Conservation (phyloP, 2,888 invertebrate species). For the Eutolmus rufibarbis region DNA sequence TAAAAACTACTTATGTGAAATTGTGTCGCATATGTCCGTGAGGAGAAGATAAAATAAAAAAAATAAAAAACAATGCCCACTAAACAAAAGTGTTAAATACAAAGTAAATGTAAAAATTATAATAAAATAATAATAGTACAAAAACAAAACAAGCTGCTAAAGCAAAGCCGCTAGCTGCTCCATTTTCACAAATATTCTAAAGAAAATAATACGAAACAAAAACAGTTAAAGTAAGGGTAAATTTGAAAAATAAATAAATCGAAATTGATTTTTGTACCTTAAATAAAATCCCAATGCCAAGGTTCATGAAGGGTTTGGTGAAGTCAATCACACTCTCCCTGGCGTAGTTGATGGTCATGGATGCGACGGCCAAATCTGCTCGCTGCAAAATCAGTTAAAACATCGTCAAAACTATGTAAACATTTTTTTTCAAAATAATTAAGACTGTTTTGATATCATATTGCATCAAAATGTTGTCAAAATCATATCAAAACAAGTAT, state of each 20-base stretch:
- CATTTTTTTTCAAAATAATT: too few species aligned
- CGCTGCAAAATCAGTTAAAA: conserved; percentile 68
- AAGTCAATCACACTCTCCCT: conserved; percentile 91
- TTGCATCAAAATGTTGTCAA: not conserved
- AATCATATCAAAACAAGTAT: not conserved
- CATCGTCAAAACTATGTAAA: not conserved
- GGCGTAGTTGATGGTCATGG: conserved; percentile 97
- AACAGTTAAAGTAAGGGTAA: not conserved
- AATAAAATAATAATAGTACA: not conserved
- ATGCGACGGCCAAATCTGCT: conserved; percentile 94
- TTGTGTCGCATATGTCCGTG: not conserved
- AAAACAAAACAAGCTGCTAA: not conserved
- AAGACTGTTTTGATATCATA: not conserved
- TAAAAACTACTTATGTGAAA: not conserved
- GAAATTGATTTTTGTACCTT: conserved; percentile 69
- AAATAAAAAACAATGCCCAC: not conserved
- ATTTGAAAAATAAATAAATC: not conserved
- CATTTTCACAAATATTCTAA: not conserved
- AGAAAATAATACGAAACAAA: not conserved
- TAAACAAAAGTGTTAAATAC: not conserved
- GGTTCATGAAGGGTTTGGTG: conserved; percentile 97
- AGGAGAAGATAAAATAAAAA: not conserved
- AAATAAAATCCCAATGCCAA: conserved; percentile 95
- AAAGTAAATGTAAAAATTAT: not conserved
- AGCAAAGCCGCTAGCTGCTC: not conserved